phyloP scores from a whole-genome alignment of 2,797 vertebrate species.

The Sebastes goodei region DNA sequence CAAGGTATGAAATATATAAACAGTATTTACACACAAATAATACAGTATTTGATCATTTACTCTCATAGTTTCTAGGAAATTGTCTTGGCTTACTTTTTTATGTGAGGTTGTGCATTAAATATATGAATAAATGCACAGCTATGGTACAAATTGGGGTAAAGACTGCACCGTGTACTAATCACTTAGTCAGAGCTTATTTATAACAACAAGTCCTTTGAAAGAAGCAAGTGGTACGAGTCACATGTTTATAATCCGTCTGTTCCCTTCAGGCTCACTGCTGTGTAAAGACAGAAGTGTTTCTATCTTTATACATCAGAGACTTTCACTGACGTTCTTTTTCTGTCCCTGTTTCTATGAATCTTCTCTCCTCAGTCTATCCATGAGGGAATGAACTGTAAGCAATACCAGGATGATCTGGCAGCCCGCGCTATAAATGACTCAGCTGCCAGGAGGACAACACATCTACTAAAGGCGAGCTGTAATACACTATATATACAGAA shows the following conservation, averaged over 20 bases:
- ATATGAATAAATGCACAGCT: too few relatives aligned
- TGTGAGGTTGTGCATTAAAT: too few relatives aligned
- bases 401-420: constrained; percentile 88
- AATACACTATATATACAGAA: neutral
- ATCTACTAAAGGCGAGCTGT: constrained; percentile 85
- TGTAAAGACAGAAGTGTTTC: neutral
- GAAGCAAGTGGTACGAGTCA: neutral
- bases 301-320: neutral
- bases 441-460: constrained; percentile 85
- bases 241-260: neutral
- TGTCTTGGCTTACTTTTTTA: too few relatives aligned
- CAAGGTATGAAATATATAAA: constrained; percentile 76
- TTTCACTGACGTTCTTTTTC: neutral
- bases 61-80: neutral
- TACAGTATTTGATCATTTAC: neutral
- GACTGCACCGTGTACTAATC: neutral
- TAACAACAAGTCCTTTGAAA: neutral
- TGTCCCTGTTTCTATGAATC: neutral
- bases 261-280: neutral
- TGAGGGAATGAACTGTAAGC: constrained; percentile 88
- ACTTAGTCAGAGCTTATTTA: neutral
- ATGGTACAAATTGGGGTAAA: neutral
- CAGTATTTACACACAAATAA: neutral
- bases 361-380: constrained; percentile 83
- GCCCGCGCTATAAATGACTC: constrained; percentile 83